Percentiles rank a stretch among this genome's conserved stretches.
Conservation (phyloP, 2,888 invertebrate genomes). For the Xestia ashworthii region DNA sequence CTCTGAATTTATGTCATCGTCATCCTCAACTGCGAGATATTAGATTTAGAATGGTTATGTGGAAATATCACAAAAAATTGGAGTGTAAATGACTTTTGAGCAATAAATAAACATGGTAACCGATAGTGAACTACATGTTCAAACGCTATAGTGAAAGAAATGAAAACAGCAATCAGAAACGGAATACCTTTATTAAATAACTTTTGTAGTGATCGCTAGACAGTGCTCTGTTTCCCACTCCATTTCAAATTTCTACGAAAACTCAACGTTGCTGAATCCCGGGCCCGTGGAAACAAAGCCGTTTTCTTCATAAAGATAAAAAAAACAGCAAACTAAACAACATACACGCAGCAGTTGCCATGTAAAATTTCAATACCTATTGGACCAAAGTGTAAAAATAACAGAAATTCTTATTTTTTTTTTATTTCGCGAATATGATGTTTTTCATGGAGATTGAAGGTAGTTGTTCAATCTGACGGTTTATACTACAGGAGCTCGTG, state of each 20-base stretch:
- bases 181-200: background rate
- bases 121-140: background rate
- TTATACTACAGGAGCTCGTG: background rate
- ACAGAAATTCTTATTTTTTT: background rate
- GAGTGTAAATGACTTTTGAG: background rate
- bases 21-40: conserved; percentile 7
- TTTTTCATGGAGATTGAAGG: background rate
- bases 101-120: background rate
- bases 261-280: background rate
- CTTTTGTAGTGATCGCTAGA: background rate
- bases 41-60: conserved; percentile 1
- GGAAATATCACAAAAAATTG: background rate
- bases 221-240: background rate
- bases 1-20: conserved; percentile 4
- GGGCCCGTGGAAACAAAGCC: background rate
- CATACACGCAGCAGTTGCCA: too few relatives aligned
- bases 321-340: background rate
- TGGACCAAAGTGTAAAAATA: background rate
- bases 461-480: background rate
- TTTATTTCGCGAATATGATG: background rate
- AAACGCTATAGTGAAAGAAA: background rate
- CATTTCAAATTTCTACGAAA: conserved; percentile 1
- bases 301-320: background rate
- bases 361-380: background rate
- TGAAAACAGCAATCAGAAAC: background rate